Evolutionary conservation across 2,797 vertebrate genomes (phyloP), one percentile per base, ranked within the genome.

Genomic region (Dicrostonyx torquatus): DNA sequence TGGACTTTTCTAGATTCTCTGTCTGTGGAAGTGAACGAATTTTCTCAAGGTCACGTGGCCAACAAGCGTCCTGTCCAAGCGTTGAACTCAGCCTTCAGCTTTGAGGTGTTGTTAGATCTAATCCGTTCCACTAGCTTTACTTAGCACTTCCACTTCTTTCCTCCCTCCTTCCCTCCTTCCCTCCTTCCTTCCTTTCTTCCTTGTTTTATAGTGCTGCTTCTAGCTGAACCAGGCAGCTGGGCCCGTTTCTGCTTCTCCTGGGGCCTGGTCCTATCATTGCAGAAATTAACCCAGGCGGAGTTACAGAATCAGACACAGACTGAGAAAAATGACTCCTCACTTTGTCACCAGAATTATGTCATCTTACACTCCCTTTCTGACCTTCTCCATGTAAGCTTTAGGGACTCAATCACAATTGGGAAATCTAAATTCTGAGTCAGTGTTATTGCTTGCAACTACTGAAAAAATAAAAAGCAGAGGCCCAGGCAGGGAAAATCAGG

Each of bases 371-470:
- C 17, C 48, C 60, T 86, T 72, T 43, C 45, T 55, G 13, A 40
- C 3, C 53, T 55, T 70, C 84, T 58, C 37, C 20, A 2, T 40
- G 86, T 76, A 53, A 77, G 40, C 70, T 68, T 53, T 40, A 17
- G 73, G n/a, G 60, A 77, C 60, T 87, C 20, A 15, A 0, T 62
- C 31, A 10, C 58, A 34, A 76, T 73, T 89, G 83, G 79, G 55
- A 93, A 93, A 55, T 48, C 20, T 1, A 62, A 66, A 82, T 95
- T 78, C 82, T 12, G 66, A 85, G 53, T 66, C 93, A 45, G 5
- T n/a, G 77, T 83, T 90, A 37, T 20, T 82, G 68, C 83, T 84
- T 87, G 34, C 53, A 77, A 15, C 90, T 94, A 92, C 34, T 77
- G 31, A 64, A 34, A 43, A 79, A 90, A 60, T 43, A 55, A 50